These are phyloP conservation scores for Euspilapteryx auroguttella DNA, from an alignment of 2,888 invertebrate genomes.

Conservation along the genomic window DNA sequence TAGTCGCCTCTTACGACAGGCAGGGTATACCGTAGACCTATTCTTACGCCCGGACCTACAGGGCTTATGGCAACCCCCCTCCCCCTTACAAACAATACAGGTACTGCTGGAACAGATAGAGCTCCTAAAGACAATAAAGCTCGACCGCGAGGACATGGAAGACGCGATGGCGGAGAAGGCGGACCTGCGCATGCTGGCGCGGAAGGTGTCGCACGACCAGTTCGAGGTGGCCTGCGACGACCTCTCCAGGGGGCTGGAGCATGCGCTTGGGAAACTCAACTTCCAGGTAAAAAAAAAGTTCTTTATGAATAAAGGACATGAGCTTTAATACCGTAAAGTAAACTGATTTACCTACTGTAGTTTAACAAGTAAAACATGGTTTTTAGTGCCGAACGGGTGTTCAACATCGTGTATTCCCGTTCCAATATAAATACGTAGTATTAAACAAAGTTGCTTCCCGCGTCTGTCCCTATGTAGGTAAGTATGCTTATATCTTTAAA, in stretches of 20 bases:
- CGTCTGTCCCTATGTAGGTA: no score
- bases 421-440: no score
- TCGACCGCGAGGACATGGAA: slow-evolving; percentile 71
- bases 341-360: background rate
- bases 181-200: slow-evolving; percentile 66
- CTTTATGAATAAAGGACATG: slow-evolving; percentile 3
- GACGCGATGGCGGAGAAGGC: slow-evolving; percentile 76
- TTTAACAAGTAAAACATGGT: no score
- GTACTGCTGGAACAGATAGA: slow-evolving; percentile 67
- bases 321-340: background rate
- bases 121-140: slow-evolving; percentile 65
- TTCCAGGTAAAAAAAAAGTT: slow-evolving; percentile 43
- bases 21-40: no score
- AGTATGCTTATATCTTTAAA: no score
- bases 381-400: no score
- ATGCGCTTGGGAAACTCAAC: slow-evolving; percentile 63
- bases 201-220: slow-evolving; percentile 74
- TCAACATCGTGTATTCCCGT: no score
- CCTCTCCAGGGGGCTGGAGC: slow-evolving; percentile 65
- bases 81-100: no score
- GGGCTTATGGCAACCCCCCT: no score
- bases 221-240: slow-evolving; percentile 72
- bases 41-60: no score
- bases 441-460: no score
- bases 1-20: no score